phyloP scores from a whole-genome alignment of 2,797 vertebrate species.

The Sebastes variabilis region DNA sequence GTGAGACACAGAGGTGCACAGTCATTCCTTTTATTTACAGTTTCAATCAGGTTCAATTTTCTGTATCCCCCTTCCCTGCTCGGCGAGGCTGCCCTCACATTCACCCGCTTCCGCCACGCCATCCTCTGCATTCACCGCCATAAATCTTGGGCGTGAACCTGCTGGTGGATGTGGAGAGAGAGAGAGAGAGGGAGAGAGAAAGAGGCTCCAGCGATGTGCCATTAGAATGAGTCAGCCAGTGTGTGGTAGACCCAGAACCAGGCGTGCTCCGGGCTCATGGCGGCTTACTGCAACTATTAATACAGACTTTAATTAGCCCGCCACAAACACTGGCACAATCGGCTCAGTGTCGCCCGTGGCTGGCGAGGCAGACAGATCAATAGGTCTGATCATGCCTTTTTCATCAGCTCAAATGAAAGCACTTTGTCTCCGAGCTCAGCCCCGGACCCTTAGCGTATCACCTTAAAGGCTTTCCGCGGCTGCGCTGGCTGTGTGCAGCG shows the following conservation, averaged over 20 bases:
- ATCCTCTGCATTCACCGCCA: conserved; percentile 41
- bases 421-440: conserved; percentile 79
- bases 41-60: conserved; percentile 63
- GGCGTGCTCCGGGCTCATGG: conserved; percentile 56
- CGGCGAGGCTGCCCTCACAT: conserved; percentile 35
- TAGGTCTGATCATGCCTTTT: conserved; percentile 84
- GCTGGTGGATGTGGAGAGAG: conserved; percentile 26
- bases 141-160: conserved; percentile 61
- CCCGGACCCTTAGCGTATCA: conserved; percentile 62
- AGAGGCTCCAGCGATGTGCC: conserved; percentile 61
- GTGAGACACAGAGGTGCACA: conserved; percentile 47
- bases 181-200: conserved; percentile 19
- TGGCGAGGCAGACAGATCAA: conserved; percentile 78
- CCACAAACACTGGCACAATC: conserved; percentile 77
- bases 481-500: conserved; percentile 61
- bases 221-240: conserved; percentile 60
- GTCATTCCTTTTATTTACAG: conserved; percentile 66
- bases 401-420: conserved; percentile 84
- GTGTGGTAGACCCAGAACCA: conserved; percentile 50
- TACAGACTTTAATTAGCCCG: conserved; percentile 83
- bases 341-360: conserved; percentile 77
- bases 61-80: conserved; percentile 34
- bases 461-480: conserved; percentile 68
- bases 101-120: conserved; percentile 46
- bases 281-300: conserved; percentile 80